Evolutionary conservation across 2,797 vertebrate genomes (phyloP).

Genomic region (Galagoides demidoff): DNA sequence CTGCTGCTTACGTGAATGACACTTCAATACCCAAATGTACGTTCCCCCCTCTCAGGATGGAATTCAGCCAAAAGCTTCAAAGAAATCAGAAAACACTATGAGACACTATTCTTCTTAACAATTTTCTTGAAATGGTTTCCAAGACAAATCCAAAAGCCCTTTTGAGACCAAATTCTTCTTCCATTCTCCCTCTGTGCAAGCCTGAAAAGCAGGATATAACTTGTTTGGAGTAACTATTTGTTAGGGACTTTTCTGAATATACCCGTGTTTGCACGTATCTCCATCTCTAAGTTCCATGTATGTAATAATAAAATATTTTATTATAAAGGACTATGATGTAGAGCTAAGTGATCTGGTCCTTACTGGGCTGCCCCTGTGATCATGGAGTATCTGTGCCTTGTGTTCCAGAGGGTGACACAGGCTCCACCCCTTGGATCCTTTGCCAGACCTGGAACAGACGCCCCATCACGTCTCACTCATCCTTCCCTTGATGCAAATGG

Average conservation of each 20-base stretch:
- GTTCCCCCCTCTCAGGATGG: slow-evolving; percentile 7
- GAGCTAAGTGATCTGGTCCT: not conserved
- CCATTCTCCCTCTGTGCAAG: not conserved
- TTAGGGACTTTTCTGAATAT: not conserved
- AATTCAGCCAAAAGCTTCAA: not conserved
- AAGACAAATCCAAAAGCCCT: not conserved
- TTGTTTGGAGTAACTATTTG: not conserved
- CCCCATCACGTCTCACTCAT: not conserved
- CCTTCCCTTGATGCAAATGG: not conserved
- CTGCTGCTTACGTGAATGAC: slow-evolving; percentile 27
- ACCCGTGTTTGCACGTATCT: not conserved
- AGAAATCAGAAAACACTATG: slow-evolving; percentile 21
- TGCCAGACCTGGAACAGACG: not conserved
- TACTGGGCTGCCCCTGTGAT: not conserved
- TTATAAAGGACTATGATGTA: not conserved
- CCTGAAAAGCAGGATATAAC: not conserved
- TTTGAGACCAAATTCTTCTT: not conserved
- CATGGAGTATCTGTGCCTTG: not conserved
- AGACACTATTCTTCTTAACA: not conserved
- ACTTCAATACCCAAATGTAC: not conserved
- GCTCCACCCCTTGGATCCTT: not conserved
- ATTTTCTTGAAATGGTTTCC: slow-evolving; percentile 22
- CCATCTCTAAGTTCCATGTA: not conserved
- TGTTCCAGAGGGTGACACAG: not conserved
- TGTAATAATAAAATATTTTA: not conserved